Conservation (phyloP, 2,797 vertebrate genomes). For the Setipinna tenuifilis region DNA sequence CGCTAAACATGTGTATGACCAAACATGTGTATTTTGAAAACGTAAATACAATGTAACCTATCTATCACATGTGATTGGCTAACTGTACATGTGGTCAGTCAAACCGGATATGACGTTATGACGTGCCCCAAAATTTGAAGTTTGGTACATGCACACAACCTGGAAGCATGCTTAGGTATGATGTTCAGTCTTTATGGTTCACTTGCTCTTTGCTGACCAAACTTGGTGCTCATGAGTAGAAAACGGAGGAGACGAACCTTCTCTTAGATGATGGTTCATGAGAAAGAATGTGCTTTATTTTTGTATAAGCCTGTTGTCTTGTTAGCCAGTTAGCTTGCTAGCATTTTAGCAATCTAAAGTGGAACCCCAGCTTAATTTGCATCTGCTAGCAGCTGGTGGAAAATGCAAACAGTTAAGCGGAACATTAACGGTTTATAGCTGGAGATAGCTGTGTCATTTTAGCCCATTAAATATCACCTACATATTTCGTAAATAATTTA, state of each 20-base stretch:
- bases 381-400: neutral
- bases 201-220: neutral
- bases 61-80: neutral
- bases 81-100: neutral
- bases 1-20: too few relatives aligned
- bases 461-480: neutral
- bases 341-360: neutral
- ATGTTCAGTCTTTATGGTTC: neutral
- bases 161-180: conserved; percentile 23
- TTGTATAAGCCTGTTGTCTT: neutral
- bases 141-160: neutral
- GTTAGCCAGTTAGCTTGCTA: neutral
- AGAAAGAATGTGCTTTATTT: neutral
- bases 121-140: conserved; percentile 11
- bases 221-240: neutral
- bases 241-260: neutral
- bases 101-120: conserved; percentile 3
- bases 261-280: neutral
- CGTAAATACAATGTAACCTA: neutral
- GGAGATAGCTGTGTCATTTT: neutral
- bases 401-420: neutral
- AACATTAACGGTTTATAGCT: neutral
- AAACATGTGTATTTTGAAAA: too few relatives aligned
- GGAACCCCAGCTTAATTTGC: neutral
- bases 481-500: neutral